These are phyloP conservation scores for Lipophrys pholis DNA, from an alignment of 2,113 vertebrate species.

Conservation along the genomic window DNA sequence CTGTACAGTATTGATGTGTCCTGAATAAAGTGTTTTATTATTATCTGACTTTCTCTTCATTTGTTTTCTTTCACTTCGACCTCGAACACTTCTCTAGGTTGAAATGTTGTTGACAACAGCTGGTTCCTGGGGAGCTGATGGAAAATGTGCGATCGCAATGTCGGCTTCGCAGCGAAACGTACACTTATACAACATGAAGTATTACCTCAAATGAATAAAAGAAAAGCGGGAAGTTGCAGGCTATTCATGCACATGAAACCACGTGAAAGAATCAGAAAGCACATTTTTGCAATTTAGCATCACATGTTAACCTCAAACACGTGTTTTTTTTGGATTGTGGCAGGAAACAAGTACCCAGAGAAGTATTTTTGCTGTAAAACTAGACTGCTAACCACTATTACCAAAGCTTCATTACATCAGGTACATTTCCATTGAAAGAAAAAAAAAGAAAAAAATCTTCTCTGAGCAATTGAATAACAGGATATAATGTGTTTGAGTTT, in stretches of 20 bases:
- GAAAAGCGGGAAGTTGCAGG: not conserved
- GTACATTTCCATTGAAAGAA: constrained; percentile 9
- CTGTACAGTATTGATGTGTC: constrained; percentile 56
- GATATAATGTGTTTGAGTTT: constrained; percentile 11
- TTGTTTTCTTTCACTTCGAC: not conserved
- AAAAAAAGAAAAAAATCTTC: constrained; percentile 7
- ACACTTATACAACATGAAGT: constrained; percentile 21
- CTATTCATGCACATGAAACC: not conserved
- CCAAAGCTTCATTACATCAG: not conserved
- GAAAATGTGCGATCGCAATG: not conserved
- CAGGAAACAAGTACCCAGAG: not conserved
- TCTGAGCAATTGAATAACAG: constrained; percentile 8
- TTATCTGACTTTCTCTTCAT: not conserved
- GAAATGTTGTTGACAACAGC: not conserved
- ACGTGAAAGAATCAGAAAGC: constrained; percentile 12
- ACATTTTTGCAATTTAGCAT: too few species aligned
- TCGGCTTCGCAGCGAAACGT: constrained; percentile 6
- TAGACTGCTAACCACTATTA: constrained; percentile 25
- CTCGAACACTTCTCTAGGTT: not conserved
- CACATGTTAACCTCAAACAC: too few species aligned
- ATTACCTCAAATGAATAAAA: not conserved
- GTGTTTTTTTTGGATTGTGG: too few species aligned
- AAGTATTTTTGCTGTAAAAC: not conserved
- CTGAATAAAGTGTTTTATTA: constrained; percentile 73
- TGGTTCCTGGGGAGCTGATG: not conserved